Percentiles rank a stretch among this genome's conserved stretches.
phyloP scores from a whole-genome alignment of 2,888 invertebrate species.

The Monochamus alternatus region DNA sequence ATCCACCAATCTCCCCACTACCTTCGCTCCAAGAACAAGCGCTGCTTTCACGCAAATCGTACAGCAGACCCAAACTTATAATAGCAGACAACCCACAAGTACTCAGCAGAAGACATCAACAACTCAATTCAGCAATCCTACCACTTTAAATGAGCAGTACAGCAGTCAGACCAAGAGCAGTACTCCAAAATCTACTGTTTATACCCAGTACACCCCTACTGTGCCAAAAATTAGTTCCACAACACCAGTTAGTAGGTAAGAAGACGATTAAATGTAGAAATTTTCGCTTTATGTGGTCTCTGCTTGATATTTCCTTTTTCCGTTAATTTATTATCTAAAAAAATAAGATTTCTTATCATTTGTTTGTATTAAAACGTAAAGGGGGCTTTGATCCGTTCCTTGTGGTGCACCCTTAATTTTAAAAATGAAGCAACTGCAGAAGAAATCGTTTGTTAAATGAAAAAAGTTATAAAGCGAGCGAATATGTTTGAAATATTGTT shows the following conservation, averaged over 20 bases:
- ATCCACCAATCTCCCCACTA: conserved; percentile 61
- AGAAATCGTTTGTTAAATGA: background rate
- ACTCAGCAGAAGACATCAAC: conserved; percentile 44
- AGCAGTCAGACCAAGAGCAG: conserved; percentile 53
- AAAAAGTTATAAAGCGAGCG: background rate
- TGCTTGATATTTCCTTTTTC: background rate
- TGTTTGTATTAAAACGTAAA: too few relatives aligned
- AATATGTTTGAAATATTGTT: background rate
- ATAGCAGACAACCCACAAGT: conserved; percentile 49
- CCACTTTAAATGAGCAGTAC: conserved; percentile 35
- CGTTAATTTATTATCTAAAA: background rate
- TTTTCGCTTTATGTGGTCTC: background rate
- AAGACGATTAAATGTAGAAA: background rate
- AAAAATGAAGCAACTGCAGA: background rate
- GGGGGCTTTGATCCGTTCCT: too few relatives aligned
- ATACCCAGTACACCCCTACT: conserved; percentile 70
- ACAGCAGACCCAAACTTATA: conserved; percentile 58
- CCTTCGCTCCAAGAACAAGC: conserved; percentile 66
- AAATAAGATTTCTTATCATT: background rate
- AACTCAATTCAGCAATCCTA: conserved; percentile 55
- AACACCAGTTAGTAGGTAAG: conserved; percentile 57
- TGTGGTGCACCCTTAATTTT: too few relatives aligned
- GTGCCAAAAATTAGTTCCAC: conserved; percentile 67
- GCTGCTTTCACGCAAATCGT: conserved; percentile 63
- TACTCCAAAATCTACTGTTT: conserved; percentile 63